These are phyloP conservation scores for Odontomachus brunneus DNA, from an alignment of 1,140 invertebrate genomes.

Conservation along the genomic window DNA sequence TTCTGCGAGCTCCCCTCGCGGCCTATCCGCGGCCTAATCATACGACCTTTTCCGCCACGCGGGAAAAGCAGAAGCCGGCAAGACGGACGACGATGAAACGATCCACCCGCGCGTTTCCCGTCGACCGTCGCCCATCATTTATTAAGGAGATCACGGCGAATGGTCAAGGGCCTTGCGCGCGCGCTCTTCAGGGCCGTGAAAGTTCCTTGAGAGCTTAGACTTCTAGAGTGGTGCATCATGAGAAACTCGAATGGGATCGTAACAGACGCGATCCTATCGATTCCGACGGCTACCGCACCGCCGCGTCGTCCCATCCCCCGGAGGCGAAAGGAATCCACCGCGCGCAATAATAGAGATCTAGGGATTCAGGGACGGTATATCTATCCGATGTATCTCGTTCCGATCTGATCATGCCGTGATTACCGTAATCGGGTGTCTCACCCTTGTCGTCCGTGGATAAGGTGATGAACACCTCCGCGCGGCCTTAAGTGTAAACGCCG, in stretches of 20 bases:
- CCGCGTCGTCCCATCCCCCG: slow-evolving; percentile 19
- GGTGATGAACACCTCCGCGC: neutral
- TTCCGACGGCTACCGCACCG: slow-evolving; percentile 9
- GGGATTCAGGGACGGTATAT: slow-evolving; percentile 7
- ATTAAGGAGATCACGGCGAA: slow-evolving; percentile 70
- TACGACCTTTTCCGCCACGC: too few species aligned
- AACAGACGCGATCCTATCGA: slow-evolving; percentile 54
- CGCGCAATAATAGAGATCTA: slow-evolving; percentile 60
- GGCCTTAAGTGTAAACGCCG: too few species aligned
- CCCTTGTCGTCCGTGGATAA: neutral
- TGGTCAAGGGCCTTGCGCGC: slow-evolving; percentile 69
- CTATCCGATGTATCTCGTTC: slow-evolving; percentile 21
- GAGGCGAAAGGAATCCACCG: slow-evolving; percentile 23
- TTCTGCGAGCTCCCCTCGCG: too few species aligned
- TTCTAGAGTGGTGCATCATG: slow-evolving; percentile 64
- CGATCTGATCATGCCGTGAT: slow-evolving; percentile 29
- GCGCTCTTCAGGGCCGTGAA: slow-evolving; percentile 71
- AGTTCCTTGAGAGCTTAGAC: slow-evolving; percentile 65
- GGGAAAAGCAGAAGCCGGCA: neutral
- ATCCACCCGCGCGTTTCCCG: slow-evolving; percentile 36
- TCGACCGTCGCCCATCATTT: slow-evolving; percentile 54
- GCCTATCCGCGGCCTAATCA: too few species aligned
- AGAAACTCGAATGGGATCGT: slow-evolving; percentile 65
- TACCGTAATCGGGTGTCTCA: slow-evolving; percentile 22
- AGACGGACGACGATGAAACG: slow-evolving; percentile 4